Base-by-base conservation (phyloP, 1,140 invertebrate genomes). In the Trichoplusia ni region DNA sequence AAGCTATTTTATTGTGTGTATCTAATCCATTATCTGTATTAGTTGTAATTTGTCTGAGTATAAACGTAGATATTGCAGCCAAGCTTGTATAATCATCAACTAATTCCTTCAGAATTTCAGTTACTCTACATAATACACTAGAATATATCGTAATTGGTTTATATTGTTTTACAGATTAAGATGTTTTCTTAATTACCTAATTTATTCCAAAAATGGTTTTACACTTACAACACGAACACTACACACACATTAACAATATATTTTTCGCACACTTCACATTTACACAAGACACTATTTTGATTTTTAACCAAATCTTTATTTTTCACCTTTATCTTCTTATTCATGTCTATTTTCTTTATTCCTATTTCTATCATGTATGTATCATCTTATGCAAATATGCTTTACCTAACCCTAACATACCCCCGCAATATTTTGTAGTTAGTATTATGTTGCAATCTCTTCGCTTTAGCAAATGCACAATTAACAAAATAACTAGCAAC, bases 171-270 rank as follows among this genome's bases (percentile, higher is more conserved):
- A 76, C 58, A 56, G 74, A 87, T 90, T 90, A 90, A 90, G 87
- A 90, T 90, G 87, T 90, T 90, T 90, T 90, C 87, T 89, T 73
- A 73, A 67, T 73, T 27, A 66, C 58, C 33, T 44, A 46, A 64
- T 49, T 59, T 44, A 56, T 42, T 63, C 38, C 49, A 51, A 62
- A 38, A 19, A 62, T 21, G 47, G 54, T 16, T 40, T 37, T 61
- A 64, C 31, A 58, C 37, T 64, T 38, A 54, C 11, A n/a, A 61
- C 37, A 63, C 31, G 11, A 53, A 67, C 44, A 67, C 51, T 56
- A 47, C 42, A 65, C 27, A 53, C 46, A 51, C 37, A 60, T 42
- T 64, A 44, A 40, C 9, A 58, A 54, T n/a, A 44, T 38, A 54
- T n/a, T 61, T 19, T 37, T 46, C 35, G 40, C 29, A 54, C 44